Percentiles rank a stretch among this genome's conserved stretches.
These are phyloP conservation scores for Cathartes aura DNA, from an alignment of 2,113 vertebrate genomes.

Conservation along the genomic window DNA sequence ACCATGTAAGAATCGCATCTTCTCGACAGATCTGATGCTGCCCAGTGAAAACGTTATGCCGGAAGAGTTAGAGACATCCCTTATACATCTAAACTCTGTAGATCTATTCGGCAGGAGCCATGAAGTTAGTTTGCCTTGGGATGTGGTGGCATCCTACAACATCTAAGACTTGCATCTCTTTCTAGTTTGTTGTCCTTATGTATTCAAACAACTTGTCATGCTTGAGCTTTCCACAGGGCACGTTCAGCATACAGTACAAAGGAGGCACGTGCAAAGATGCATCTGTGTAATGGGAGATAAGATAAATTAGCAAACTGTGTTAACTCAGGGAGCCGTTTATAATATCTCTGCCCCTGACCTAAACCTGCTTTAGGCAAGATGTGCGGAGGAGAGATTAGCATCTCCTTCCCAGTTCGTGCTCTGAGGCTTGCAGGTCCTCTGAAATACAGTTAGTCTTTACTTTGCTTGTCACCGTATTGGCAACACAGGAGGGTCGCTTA, in stretches of 20 bases:
- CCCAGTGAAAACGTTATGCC: neutral
- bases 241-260: neutral
- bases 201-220: conserved; percentile 15
- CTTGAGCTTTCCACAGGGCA: neutral
- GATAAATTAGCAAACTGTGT: neutral
- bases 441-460: neutral
- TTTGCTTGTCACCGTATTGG: neutral
- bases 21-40: neutral
- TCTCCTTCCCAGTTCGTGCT: neutral
- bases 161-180: neutral
- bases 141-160: neutral
- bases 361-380: neutral
- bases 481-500: neutral
- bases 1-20: neutral
- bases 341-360: neutral
- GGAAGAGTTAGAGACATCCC: neutral
- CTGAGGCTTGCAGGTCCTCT: neutral
- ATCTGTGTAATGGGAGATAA: neutral
- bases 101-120: neutral
- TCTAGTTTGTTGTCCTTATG: conserved; percentile 3
- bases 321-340: neutral
- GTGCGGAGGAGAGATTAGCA: neutral
- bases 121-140: neutral
- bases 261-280: neutral
- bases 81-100: neutral